Conservation (phyloP, 2,113 vertebrate species). For the Peromyscus maniculatus region DNA sequence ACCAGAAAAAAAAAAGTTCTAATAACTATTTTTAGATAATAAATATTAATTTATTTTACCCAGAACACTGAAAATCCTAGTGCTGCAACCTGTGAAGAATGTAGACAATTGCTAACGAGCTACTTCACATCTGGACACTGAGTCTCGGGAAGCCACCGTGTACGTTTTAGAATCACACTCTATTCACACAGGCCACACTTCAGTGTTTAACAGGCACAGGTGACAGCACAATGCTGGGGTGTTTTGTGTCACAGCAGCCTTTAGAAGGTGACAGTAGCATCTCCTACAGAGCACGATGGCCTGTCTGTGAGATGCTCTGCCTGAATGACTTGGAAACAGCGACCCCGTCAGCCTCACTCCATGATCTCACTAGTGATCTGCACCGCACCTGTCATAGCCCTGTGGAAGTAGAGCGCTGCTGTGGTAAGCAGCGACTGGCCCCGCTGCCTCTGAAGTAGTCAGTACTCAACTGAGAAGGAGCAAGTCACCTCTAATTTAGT, state of each 20-base stretch:
- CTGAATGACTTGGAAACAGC: background rate
- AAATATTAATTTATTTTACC: conserved; percentile 17
- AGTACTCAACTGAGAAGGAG: background rate
- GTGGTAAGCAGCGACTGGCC: background rate
- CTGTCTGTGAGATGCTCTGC: background rate
- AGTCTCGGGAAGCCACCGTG: background rate
- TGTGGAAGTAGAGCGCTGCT: background rate
- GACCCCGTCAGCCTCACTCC: background rate
- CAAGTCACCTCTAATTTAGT: conserved; percentile 14
- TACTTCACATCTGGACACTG: background rate
- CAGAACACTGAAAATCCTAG: conserved; percentile 15
- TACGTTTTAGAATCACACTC: background rate
- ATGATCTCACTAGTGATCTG: background rate
- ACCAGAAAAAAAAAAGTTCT: background rate
- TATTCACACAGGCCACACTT: background rate
- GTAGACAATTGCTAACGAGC: background rate
- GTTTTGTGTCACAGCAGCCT: background rate
- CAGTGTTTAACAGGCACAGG: background rate
- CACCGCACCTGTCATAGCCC: background rate
- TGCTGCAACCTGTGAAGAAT: background rate
- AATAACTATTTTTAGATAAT: background rate
- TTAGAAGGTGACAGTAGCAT: background rate
- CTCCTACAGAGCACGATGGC: background rate
- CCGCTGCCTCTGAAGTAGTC: background rate
- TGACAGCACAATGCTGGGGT: background rate